Evolutionary conservation across 1,140 invertebrate genomes (phyloP).

Genomic region (Pogonognathellus flavescens): DNA sequence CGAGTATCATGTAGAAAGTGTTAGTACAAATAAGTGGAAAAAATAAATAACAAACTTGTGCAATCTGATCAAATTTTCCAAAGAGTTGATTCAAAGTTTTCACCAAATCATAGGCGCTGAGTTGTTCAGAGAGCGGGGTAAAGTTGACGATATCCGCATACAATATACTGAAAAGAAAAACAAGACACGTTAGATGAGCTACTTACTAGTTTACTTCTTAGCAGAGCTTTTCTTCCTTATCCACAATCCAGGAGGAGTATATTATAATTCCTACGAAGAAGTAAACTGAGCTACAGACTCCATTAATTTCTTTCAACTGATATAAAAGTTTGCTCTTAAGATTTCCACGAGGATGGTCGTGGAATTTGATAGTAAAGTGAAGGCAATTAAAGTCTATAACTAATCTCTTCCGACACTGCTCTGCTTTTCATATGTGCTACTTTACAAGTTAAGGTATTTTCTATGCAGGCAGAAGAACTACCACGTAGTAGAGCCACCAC

Average conservation of each 20-base stretch:
- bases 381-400: slow-evolving; percentile 12
- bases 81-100: slow-evolving; percentile 96
- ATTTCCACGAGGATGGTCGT: too few species aligned
- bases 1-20: background rate
- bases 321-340: too few species aligned
- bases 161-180: slow-evolving; percentile 81
- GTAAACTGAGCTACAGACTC: background rate
- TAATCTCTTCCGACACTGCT: slow-evolving; percentile 32
- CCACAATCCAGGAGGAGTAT: too few species aligned
- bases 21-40: background rate
- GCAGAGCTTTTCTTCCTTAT: background rate
- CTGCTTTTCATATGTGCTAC: background rate
- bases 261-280: background rate
- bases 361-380: background rate
- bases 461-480: too few species aligned
- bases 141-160: slow-evolving; percentile 99
- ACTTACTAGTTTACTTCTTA: too few species aligned
- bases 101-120: slow-evolving; percentile 94
- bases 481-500: too few species aligned
- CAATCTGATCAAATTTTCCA: slow-evolving; percentile 96
- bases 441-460: background rate
- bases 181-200: slow-evolving; percentile 42
- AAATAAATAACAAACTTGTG: slow-evolving; percentile 79
- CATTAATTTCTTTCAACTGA: too few species aligned
- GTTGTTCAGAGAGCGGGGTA: slow-evolving; percentile 91